Evolutionary conservation across 2,113 vertebrate species (phyloP), one percentile per base, ranked within the genome.

Genomic region (Sylvilagus bachmani): DNA sequence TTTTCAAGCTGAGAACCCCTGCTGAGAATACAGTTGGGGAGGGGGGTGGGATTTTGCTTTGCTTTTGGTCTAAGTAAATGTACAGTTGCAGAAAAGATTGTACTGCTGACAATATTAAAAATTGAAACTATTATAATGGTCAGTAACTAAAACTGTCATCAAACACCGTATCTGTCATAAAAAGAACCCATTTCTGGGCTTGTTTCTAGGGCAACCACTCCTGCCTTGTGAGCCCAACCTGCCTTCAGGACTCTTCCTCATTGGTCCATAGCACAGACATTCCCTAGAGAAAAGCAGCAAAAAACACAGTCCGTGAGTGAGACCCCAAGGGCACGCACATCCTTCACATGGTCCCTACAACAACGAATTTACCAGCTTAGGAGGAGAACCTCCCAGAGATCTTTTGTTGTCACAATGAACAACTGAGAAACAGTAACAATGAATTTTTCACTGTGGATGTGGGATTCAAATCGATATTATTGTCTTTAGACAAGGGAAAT

Each of bases 31-130:
- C 8, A 25, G 25, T 9, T 0, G 29, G 71, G 58, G 49, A 69
- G 64, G n/a, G 16, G 33, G 1, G 1, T 16, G 0, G 10, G n/a
- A 51, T 85, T 88, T 70, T 17, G 24, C 33, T 29, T 53, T 49
- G 2, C 33, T 67, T 77, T 84, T 31, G 44, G 31, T 89, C 81
- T 44, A 74, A 70, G 70, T 79, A 84, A 85, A 71, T 86, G 36
- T 80, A 55, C 16, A 14, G 53, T 74, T 90, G 12, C 83, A 38
- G 61, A 31, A 38, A 93, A 10, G 24, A 78, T 19, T 61, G 1
- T 31, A 25, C 14, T 58, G n/a, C 38, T 86, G 78, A 95, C 74
- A 89, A 85, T 53, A 49, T 31, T 85, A 70, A 74, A 96, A 85
- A 38, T 80, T 84, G 55, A 93, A 89, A 22, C 27, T 1, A 27